Evolutionary conservation across 2,113 vertebrate species (phyloP), one percentile per base, ranked within the genome.

Genomic region (Speoplatyrhinus poulsoni): DNA sequence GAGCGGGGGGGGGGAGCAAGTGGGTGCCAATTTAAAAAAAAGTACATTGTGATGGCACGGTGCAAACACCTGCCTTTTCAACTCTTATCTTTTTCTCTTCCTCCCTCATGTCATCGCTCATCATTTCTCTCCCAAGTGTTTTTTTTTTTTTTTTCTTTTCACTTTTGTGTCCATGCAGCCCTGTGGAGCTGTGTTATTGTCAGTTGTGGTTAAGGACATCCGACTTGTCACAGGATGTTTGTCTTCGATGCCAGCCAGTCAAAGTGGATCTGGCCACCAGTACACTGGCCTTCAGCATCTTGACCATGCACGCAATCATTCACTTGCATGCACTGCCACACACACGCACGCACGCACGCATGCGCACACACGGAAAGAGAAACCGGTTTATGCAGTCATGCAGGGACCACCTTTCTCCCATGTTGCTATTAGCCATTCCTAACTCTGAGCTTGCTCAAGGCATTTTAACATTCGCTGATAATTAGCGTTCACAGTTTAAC

Each of bases 181-280:
- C 53, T 7, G 33, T 33, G 46, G 53, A 26, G 32, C 47, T 9
- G 50, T 67, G 73, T 58, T 79, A 56, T 53, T 77, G 73, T 76
- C 69, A 82, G 75, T 60, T 60, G 60, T 53, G 67, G 75, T 83
- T 63, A 69, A 87, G 82, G 84, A 56, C 82, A 77, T 64, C 79
- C 36, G 76, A 85, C 84, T 87, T 90, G 89, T 88, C 90, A 90
- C 75, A 81, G 77, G 50, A 75, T 19, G 76, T 88, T 90, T 85
- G 84, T 76, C 58, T 88, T 75, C 68, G 57, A 80, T 76, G 65
- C 83, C 81, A 83, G 85, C 83, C 81, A 83, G 85, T 82, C 82
- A 56, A 76, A 68, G 82, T 79, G 68, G 15, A 59, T 86, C 47
- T 70, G 48, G 73, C 61, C 77, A 73, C 73, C 76, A 60, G 60